Conservation (phyloP, 2,113 vertebrate species). For the Cairina moschata region DNA sequence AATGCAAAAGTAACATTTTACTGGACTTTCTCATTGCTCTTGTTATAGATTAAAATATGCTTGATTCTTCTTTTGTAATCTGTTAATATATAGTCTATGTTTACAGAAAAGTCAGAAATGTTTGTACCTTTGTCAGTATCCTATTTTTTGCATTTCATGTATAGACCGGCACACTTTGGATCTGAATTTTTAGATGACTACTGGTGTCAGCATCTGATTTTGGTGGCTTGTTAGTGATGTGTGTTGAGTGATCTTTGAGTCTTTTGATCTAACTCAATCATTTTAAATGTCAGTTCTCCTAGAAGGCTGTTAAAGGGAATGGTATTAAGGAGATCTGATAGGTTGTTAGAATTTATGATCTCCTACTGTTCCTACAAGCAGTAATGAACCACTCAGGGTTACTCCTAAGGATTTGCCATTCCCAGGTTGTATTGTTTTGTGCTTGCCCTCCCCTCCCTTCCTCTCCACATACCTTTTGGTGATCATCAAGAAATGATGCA, state of each 20-base stretch:
- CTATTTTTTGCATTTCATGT: background rate
- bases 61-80: background rate
- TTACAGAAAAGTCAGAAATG: background rate
- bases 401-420: background rate
- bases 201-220: background rate
- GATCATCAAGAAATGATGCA: background rate
- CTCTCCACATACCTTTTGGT: rapidly evolving
- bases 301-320: background rate
- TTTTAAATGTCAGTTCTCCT: background rate
- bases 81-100: background rate
- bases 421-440: background rate
- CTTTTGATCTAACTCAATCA: background rate
- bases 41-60: background rate
- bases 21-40: background rate
- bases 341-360: background rate
- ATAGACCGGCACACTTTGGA: background rate
- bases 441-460: rapidly evolving
- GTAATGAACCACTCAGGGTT: background rate
- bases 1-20: background rate
- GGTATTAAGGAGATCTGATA: background rate
- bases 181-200: background rate
- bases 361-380: background rate
- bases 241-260: background rate
- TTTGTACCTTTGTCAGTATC: background rate
- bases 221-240: background rate